Evolutionary conservation across 2,888 invertebrate genomes (phyloP), one percentile per base, ranked within the genome.

Genomic region (Hoplodrina ambigua): DNA sequence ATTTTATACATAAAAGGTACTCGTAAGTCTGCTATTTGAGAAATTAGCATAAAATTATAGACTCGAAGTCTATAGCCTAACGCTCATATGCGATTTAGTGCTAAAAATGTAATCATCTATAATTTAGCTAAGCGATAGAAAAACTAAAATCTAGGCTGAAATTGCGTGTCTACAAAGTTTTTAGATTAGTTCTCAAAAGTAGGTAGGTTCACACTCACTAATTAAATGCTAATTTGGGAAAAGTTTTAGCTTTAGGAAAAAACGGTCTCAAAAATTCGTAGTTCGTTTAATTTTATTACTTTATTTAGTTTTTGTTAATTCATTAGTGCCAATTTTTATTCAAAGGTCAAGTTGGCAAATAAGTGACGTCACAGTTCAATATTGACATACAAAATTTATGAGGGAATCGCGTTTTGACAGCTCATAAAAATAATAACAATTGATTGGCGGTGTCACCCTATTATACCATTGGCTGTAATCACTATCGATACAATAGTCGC

Each of bases 21-120:
- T 7, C 7, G 11, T 4, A 65, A 60, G 57, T 19, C 20, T 53
- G 41, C 33, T 33, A 69, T 69, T 69, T 54, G 20, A 59, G 69
- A 69, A 57, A 75, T 79, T 70, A 3, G 50, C 80, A 83, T 81
- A 37, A 72, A 80, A 72, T 76, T 83, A 70, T 50, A 72, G 60
- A 53, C 37, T 13, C 4, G 25, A 72, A 72, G 58, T 56, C 58
- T 53, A 53, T 55, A 67, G 49, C 30, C 60, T 62, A 37, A 61
- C 37, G 44, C 54, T 66, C 72, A 69, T 58, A 67, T 64, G 57
- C 59, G 59, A 59, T 58, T 75, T 59, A 72, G 66, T 55, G 49
- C 53, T 72, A 37, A 75, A 78, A 69, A 65, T 37, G 20, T 83
- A 83, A 83, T 69, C 61, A 56, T 69, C 55, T n/a, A 41, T 64